Evolutionary conservation across 2,888 invertebrate species (phyloP), one percentile per base, ranked within the genome.

Genomic region (Idaea aversata): DNA sequence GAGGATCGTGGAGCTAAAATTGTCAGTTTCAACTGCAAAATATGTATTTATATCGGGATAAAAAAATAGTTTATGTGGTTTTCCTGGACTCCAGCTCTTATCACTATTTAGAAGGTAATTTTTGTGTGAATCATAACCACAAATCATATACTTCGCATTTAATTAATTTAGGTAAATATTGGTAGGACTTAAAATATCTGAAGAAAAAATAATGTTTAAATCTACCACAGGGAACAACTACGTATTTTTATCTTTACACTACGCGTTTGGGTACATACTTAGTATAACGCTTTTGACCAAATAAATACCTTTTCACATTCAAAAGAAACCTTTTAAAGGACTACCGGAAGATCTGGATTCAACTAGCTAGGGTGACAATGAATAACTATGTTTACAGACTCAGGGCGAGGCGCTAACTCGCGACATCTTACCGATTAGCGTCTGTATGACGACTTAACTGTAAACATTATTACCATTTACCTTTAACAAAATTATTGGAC

Each of bases 331-430:
- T 70, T 72, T 74, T 72, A 72, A 71, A 70, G 63, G 58, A 65
- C 68, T 67, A 69, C 74, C 70, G 86, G 86, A 82, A 81, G 82
- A 80, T 80, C 77, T 87, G 87, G 47, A 47, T 47, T 47, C 47
- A 47, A 47, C 47, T 47, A 89, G 76, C 76, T 75, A 80, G 86
- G 86, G 85, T 87, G 90, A 90, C 90, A 88, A 90, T 90, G 88
- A 88, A 90, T 88, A 86, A 82, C 79, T 72, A 64, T 91, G 88
- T 93, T 90, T 90, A 86, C 81, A 90, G 87, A 92, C 91, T 90
- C 91, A 91, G 86, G 89, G 91, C 86, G 85, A 93, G 92, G 91
- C 89, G 93, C 90, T 93, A 93, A 93, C 90, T 81, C 83, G 91
- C 87, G 90, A 92, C 89, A 83, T 87, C 86, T 87, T 81, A 83